Evolutionary conservation across 2,888 invertebrate genomes (phyloP), one percentile per base, ranked within the genome.

Genomic region (Rhaphigaster nebulosa): DNA sequence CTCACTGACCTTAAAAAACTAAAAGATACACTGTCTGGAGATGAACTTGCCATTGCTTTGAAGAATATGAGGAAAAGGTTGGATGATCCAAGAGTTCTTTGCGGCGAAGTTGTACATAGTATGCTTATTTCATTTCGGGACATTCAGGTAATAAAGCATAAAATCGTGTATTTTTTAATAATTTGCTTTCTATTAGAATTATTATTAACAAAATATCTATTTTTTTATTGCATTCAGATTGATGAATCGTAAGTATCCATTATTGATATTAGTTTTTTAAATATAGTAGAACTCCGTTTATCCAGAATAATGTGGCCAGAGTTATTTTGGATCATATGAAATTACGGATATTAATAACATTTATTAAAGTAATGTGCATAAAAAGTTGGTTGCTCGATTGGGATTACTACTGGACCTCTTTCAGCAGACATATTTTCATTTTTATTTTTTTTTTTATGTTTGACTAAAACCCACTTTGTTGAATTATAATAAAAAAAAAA

Each of bases 61-160:
- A 96, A 98, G 93, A 97, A 97, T 88, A 98, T 99, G 96, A 95
- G 98, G 15, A 96, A 97, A 92, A 95, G 99, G 65, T 95, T 99
- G 88, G 99, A 99, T 94, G 99, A 99, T 94, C 99, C 99, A 0
- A 98, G 99, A 92, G 97, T 99, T 0, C 95, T 99, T 5, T 98
- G 98, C 1, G 98, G 98, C 3, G 99, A 99, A 94, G 98, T 99
- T 0, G 97, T 99, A 60, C 95, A 98, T 91, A 98, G 98, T 94
- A 97, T 99, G 95, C 95, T 99, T 91, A 97, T 98, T 93, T 98
- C 98, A 1, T 97, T 98, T 93, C 95, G 98, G 38, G 98, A 98
- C 94, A 97, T 98, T 92, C 98, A 98, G 93, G 95, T 94, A 50
- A 34, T 34, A 38, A 23, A 34, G 1, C 34, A 76, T 38, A 45